These are phyloP conservation scores for Drosophila persimilis DNA, from an alignment of 1,140 invertebrate species.

Conservation along the genomic window DNA sequence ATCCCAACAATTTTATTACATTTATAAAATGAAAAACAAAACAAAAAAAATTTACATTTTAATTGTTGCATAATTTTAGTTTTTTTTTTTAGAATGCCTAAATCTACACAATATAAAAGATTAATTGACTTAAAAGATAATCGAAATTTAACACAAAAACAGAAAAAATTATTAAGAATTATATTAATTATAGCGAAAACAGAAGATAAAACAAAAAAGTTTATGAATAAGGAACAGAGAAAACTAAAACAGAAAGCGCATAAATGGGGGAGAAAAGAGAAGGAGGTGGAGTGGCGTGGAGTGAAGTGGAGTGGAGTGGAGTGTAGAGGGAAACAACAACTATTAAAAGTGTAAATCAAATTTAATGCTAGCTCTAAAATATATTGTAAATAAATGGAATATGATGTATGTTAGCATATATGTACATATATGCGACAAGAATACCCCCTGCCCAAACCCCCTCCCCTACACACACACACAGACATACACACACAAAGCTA, in stretches of 20 bases:
- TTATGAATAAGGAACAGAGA: slow-evolving; percentile 34
- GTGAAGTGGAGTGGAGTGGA: slow-evolving; percentile 16
- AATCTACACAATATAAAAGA: slow-evolving; percentile 46
- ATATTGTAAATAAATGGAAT: slow-evolving; percentile 72
- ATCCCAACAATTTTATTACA: slow-evolving; percentile 82
- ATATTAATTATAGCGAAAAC: slow-evolving; percentile 41
- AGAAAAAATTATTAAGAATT: slow-evolving; percentile 43
- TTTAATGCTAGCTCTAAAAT: slow-evolving; percentile 72
- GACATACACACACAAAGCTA: slow-evolving; percentile 52
- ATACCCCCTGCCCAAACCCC: slow-evolving; percentile 54
- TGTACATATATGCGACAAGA: slow-evolving; percentile 52
- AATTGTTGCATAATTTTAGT: slow-evolving; percentile 82
- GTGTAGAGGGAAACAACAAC: slow-evolving; percentile 60
- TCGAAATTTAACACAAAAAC: slow-evolving; percentile 38
- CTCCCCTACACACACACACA: slow-evolving; percentile 52
- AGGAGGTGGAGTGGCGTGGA: neutral
- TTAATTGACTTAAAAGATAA: slow-evolving; percentile 61
- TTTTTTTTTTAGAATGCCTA: slow-evolving; percentile 74
- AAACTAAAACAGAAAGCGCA: slow-evolving; percentile 32
- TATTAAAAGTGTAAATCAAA: slow-evolving; percentile 81
- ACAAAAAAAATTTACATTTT: slow-evolving; percentile 71
- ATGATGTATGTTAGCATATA: slow-evolving; percentile 64
- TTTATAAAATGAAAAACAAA: slow-evolving; percentile 75
- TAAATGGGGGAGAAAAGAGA: slow-evolving; percentile 49
- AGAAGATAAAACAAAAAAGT: slow-evolving; percentile 42